Evolutionary conservation across 2,113 vertebrate species (phyloP), one percentile per base, ranked within the genome.

Genomic region (Cheirogaleus medius): DNA sequence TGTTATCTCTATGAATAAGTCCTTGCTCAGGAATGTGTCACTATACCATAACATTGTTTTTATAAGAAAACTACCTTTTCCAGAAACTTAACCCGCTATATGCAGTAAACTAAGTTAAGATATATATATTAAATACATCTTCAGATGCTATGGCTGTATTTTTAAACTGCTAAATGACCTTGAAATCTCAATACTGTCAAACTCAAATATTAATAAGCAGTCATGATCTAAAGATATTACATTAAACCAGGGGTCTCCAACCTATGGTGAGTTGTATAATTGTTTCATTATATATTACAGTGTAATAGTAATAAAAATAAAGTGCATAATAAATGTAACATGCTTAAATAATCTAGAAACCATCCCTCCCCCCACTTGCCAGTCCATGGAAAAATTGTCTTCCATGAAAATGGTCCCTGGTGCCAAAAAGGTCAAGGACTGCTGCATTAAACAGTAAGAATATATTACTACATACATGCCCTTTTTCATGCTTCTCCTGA

Each of bases 131-230:
- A 56, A 56, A 58, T 73, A 25, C 58, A 82, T 91, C 13, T 92
- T 71, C 87, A 77, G 20, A 44, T 88, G 13, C 14, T 94, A 2
- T 83, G 18, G 23, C 93, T 80, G 10, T 49, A 39, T 60, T 91
- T 82, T 90, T 83, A 66, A 95, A 32, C 25, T 96, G 54, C 21
- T 74, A 90, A 95, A 64, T 93, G 77, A 71, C 54, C 27, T 81
- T 95, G n/a, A 91, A 96, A 81, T 86, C 63, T 71, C 78, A 94
- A 89, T 76, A 88, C 58, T 88, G 34, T 97, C 69, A 90, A 91
- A 83, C 21, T 94, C 25, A 71, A 66, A 54, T 77, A 60, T 83
- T 78, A 84, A 73, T 25, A 90, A 80, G 32, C 39, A 86, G 3
- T 77, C 64, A 58, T 90, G 8, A 97, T 63, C 39, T 95, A 95